Evolutionary conservation across 2,113 vertebrate genomes (phyloP).

Genomic region (Callipepla squamata): DNA sequence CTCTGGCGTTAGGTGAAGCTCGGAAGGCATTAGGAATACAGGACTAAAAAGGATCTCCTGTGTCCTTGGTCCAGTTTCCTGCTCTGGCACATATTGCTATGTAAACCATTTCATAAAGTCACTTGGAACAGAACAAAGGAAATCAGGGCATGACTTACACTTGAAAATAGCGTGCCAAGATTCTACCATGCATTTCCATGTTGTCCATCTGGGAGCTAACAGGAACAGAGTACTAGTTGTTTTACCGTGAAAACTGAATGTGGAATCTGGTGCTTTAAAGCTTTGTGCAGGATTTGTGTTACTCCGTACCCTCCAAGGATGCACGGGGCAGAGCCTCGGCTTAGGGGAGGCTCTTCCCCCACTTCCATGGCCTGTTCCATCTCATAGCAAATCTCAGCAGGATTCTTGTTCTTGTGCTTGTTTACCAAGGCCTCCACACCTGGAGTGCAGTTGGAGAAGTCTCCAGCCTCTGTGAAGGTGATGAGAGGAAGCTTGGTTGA

Average conservation of each 20-base stretch:
- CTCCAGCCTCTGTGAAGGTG: background rate
- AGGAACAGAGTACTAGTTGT: background rate
- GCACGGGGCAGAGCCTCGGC: background rate
- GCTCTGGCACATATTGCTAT: rapidly evolving
- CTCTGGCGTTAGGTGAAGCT: background rate
- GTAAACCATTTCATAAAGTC: background rate
- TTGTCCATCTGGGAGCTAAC: background rate
- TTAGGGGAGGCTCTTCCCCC: background rate
- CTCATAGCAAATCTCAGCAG: background rate
- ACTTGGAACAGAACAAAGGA: background rate
- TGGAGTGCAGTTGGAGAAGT: background rate
- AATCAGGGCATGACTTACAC: background rate
- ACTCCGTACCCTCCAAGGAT: background rate
- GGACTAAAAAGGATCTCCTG: background rate
- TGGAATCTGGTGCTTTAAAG: background rate
- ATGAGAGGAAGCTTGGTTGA: background rate
- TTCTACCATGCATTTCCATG: rapidly evolving
- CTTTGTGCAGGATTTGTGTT: rapidly evolving
- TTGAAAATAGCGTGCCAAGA: background rate
- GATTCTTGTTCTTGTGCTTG: background rate
- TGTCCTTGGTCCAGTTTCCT: background rate
- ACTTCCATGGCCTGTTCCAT: rapidly evolving
- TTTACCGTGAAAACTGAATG: background rate
- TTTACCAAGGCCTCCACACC: background rate
- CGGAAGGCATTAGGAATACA: background rate